Evolutionary conservation across 2,888 invertebrate genomes (phyloP).

Genomic region (Lacanobia wlatinum): DNA sequence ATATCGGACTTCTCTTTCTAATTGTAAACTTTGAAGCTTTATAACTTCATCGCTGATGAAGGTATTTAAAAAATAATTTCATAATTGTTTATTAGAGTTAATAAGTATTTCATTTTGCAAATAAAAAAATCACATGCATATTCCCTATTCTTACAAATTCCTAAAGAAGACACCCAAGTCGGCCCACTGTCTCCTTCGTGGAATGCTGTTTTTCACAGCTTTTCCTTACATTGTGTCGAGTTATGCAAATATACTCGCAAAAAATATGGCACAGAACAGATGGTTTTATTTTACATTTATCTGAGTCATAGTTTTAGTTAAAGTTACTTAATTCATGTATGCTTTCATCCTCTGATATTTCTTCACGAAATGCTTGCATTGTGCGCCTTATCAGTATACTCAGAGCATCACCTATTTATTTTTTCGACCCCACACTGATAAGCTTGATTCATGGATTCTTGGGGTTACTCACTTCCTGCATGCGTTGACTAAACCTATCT

Average conservation of each 20-base stretch:
- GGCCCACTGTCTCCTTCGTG: no score
- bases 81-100: no score
- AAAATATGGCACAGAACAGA: not conserved
- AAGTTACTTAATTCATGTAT: not conserved
- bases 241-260: not conserved
- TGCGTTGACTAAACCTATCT: conserved; percentile 52
- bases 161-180: no score
- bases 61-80: no score
- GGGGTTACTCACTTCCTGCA: conserved; percentile 80
- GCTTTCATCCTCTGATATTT: not conserved
- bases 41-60: no score
- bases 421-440: conserved; percentile 73
- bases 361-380: conserved; percentile 40
- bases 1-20: no score
- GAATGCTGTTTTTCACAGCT: no score
- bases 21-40: no score
- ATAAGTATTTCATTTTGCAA: no score
- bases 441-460: conserved; percentile 80
- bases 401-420: conserved; percentile 57
- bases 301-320: not conserved
- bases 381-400: conserved; percentile 52
- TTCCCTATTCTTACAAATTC: no score
- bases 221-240: not conserved
- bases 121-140: no score
- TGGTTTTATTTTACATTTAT: not conserved